Evolutionary conservation across 2,888 invertebrate species (phyloP), one percentile per base, ranked within the genome.

Genomic region (Caenorhabditis panamensis): DNA sequence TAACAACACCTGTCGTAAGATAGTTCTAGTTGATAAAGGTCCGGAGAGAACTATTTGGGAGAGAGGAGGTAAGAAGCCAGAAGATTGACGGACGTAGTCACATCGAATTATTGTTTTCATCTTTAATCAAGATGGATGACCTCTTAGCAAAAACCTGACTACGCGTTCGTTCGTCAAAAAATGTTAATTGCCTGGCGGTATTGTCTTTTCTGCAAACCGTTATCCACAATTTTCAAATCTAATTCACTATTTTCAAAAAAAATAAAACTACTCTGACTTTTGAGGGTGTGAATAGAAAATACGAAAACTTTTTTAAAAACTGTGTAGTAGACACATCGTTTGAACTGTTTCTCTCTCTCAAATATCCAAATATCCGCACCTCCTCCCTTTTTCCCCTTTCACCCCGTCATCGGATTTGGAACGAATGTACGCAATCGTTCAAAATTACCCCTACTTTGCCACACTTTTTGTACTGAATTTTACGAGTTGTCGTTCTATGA

Each of bases 401-500:
- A 47, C 47, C 54, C 1, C 56, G 47, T 53, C 71, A 71, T 54
- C 61, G 71, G 71, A 71, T 62, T 62, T 71, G 22, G 59, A 71
- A 62, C 71, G 31, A 26, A 18, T 47, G 28, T 20, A 54, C 71
- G 59, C 37, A 22, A 41, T 49, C 36, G 61, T 44, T 37, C 51
- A 37, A 71, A 31, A 54, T 20, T 20, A 53, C 26, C 37, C 8
- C 13, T 4, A 37, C 49, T 18, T 2, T 41, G 11, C 49, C 28
- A 4, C 53, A 75, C 54, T 75, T 75, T 75, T 66, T 75, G 75
- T 59, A 75, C 66, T 58, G 22, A 53, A 24, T 9, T 31, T 49
- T 31, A 71, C 53, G 72, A 26, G 53, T 53, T 53, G 6, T 8
- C 26, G 26, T 53, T 9, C 26, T 37, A 1, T 28, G 11, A n/a